Conservation (phyloP, 2,888 invertebrate species). For the Callyntrura guangdongensis region DNA sequence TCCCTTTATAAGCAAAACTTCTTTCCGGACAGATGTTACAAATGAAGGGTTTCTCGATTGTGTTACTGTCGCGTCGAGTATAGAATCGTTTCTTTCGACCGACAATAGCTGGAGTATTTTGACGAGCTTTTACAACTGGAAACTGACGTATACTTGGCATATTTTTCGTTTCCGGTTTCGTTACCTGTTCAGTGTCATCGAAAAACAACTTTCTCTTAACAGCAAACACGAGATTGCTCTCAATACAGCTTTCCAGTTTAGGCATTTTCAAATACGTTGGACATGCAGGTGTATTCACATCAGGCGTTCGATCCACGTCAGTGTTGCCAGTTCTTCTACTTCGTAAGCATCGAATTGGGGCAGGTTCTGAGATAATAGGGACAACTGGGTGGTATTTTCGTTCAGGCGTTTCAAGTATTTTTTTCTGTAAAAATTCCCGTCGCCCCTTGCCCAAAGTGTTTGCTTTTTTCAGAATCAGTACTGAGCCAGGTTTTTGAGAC, state of each 20-base stretch:
- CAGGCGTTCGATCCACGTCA: constrained; percentile 14
- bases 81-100: constrained; percentile 57
- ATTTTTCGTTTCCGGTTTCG: not conserved
- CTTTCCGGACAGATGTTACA: constrained; percentile 56
- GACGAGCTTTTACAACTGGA: not conserved
- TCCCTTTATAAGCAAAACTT: constrained; percentile 73
- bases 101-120: not conserved
- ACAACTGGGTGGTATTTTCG: constrained; percentile 67
- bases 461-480: constrained; percentile 69
- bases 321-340: constrained; percentile 42
- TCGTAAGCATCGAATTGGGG: constrained; percentile 53
- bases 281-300: not conserved
- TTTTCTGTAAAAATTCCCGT: constrained; percentile 65
- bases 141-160: too few relatives aligned
- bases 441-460: constrained; percentile 62
- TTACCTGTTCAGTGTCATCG: not conserved
- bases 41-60: constrained; percentile 65
- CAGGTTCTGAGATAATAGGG: constrained; percentile 52
- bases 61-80: constrained; percentile 59
- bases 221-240: not conserved
- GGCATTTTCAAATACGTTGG: not conserved
- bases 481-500: constrained; percentile 73
- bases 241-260: not conserved
- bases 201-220: constrained; percentile 63
- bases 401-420: constrained; percentile 55